Evolutionary conservation across 2,888 invertebrate genomes (phyloP).

Genomic region (Scaeva pyrastri): DNA sequence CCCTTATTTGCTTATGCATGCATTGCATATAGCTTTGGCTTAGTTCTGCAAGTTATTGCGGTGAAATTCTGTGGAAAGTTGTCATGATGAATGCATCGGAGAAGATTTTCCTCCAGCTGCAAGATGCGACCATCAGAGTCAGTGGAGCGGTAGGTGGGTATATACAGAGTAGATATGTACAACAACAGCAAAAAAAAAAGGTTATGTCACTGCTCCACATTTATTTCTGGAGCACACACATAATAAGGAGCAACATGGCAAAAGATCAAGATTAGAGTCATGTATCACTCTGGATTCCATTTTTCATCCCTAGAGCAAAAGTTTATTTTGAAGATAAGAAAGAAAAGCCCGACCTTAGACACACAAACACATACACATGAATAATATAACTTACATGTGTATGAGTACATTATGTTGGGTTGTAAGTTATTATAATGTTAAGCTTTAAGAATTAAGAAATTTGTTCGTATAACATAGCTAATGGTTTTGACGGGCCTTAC

Average conservation of each 20-base stretch:
- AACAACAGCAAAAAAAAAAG: not conserved
- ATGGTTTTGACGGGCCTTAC: too few relatives aligned
- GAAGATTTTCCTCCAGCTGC: slow-evolving; percentile 17
- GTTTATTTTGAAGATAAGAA: slow-evolving; percentile 24
- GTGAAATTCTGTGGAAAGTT: slow-evolving; percentile 38
- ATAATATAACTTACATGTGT: too few relatives aligned
- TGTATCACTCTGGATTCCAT: slow-evolving; percentile 26
- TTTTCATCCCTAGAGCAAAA: slow-evolving; percentile 20
- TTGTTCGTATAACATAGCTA: too few relatives aligned
- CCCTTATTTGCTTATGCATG: slow-evolving; percentile 28
- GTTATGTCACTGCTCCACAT: slow-evolving; percentile 21
- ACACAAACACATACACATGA: not conserved
- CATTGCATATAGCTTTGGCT: slow-evolving; percentile 13
- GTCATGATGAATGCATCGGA: slow-evolving; percentile 27
- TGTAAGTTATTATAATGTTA: too few relatives aligned
- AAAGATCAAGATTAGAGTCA: slow-evolving; percentile 33
- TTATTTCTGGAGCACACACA: slow-evolving; percentile 27
- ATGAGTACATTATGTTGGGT: too few relatives aligned
- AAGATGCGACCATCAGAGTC: slow-evolving; percentile 10
- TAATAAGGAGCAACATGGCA: slow-evolving; percentile 27
- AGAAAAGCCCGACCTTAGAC: not conserved
- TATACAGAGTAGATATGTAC: not conserved
- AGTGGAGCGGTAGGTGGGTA: not conserved
- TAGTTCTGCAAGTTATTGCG: slow-evolving; percentile 24
- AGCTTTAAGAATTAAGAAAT: too few relatives aligned